Evolutionary conservation across 2,888 invertebrate species (phyloP).

Genomic region (Ochropleura leucogaster): DNA sequence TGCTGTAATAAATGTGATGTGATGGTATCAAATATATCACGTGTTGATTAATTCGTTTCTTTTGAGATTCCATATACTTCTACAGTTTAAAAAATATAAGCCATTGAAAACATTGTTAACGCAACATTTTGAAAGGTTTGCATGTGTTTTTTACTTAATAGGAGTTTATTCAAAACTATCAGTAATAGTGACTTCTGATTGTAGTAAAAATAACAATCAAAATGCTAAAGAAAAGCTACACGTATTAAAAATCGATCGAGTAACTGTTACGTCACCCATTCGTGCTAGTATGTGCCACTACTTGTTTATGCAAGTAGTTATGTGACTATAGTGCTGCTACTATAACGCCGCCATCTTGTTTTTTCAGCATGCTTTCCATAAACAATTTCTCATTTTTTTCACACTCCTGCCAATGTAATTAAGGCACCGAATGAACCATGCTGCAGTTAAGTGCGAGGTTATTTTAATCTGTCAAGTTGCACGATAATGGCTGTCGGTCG

Average conservation of each 20-base stretch:
- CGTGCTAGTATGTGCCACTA: neutral
- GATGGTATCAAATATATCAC: neutral
- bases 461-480: slow-evolving; percentile 18
- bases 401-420: neutral
- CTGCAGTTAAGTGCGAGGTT: neutral
- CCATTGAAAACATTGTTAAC: too few relatives aligned
- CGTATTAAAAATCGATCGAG: neutral
- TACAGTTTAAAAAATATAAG: neutral
- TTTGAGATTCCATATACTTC: neutral
- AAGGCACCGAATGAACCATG: neutral
- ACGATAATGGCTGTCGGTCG: slow-evolving; percentile 15
- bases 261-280: neutral
- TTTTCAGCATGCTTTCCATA: neutral
- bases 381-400: neutral
- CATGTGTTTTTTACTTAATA: neutral
- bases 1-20: neutral
- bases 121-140: too few relatives aligned
- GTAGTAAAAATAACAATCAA: neutral
- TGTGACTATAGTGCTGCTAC: neutral
- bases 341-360: neutral
- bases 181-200: neutral
- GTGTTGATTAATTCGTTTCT: neutral
- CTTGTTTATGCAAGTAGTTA: neutral
- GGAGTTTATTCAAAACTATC: neutral
- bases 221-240: neutral